Base-by-base conservation (phyloP, 1,140 invertebrate species). In the Listronotus bonariensis region DNA sequence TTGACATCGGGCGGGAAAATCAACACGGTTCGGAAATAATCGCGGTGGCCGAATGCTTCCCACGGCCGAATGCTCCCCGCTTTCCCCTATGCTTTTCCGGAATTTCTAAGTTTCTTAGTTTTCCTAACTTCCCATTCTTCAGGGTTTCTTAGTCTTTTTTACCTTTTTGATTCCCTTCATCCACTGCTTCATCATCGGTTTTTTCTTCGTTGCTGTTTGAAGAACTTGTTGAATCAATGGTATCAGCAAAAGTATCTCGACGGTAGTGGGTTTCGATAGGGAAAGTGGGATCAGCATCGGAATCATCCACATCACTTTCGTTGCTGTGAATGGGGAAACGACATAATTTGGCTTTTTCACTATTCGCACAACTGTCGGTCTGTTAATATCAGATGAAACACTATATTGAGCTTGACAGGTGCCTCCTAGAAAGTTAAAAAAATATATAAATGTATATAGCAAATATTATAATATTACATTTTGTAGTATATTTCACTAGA, bases 281-380 rank as follows among this genome's bases (percentile, higher is more conserved):
- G 40, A 41, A 41, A 41, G 40, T 41, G 40, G 43, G 43, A 38
- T 60, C 57, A 26, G 12, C 31, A 26, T 60, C 57, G 8, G 57
- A 60, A 60, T 60, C 54, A 43, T 57, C 54, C 14, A 57, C 54
- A 34, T 57, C 54, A 17, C 54, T 57, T 43, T 57, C 40, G 41
- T 57, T 57, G 26, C 54, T 57, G 20, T 57, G 41, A 41, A 57
- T 31, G 26, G 54, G n/a, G 41, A 6, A 38, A 57, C 41, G 42
- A 38, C 26, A 57, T 57, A 57, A 57, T 54, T 54, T 7, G 9
- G 10, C 31, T 54, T 54, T 7, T 54, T 54, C 6, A 41, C 6
- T 1, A 41, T 41, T n/a, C 40, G 40, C 6, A 41, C 2, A 41
- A 41, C 2, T 41, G 40, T 41, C 1, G 40, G 40, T 41, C 40